These are phyloP conservation scores for Crotalus adamanteus DNA, from an alignment of 2,797 vertebrate genomes.

Conservation along the genomic window DNA sequence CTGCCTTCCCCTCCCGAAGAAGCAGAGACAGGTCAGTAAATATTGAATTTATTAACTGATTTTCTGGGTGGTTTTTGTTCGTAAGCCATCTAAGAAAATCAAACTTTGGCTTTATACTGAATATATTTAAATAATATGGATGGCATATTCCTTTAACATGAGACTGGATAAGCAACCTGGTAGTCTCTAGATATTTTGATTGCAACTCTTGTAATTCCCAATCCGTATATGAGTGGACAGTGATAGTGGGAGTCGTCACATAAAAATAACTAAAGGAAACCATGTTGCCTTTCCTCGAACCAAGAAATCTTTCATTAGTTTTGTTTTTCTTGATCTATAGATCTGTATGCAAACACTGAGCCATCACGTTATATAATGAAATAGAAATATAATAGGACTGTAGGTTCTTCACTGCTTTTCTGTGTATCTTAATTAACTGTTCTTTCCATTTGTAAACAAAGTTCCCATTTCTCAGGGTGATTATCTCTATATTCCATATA, in stretches of 20 bases:
- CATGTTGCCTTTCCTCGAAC: neutral
- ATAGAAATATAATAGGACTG: slow-evolving; percentile 32
- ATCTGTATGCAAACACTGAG: slow-evolving; percentile 37
- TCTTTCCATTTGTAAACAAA: neutral
- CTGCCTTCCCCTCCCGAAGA: slow-evolving; percentile 96
- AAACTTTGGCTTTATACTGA: slow-evolving; percentile 56
- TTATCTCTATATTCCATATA: neutral
- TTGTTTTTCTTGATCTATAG: slow-evolving; percentile 57
- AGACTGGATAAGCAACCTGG: neutral
- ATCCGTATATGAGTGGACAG: neutral
- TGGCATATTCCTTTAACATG: slow-evolving; percentile 55
- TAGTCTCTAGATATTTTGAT: neutral
- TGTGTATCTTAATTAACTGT: neutral
- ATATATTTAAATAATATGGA: slow-evolving; percentile 49
- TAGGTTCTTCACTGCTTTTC: neutral
- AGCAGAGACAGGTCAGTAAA: slow-evolving; percentile 99
- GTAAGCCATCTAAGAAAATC: slow-evolving; percentile 59
- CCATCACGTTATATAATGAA: slow-evolving; percentile 48
- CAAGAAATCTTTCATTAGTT: slow-evolving; percentile 53
- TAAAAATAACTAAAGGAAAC: neutral
- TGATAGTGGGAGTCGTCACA: neutral
- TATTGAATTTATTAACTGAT: slow-evolving; percentile 65
- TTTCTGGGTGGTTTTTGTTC: slow-evolving; percentile 55
- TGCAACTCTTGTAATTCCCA: neutral
- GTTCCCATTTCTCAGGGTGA: neutral